Evolutionary conservation across 1,140 invertebrate genomes (phyloP), one percentile per base, ranked within the genome.

Genomic region (Bactericera cockerelli): DNA sequence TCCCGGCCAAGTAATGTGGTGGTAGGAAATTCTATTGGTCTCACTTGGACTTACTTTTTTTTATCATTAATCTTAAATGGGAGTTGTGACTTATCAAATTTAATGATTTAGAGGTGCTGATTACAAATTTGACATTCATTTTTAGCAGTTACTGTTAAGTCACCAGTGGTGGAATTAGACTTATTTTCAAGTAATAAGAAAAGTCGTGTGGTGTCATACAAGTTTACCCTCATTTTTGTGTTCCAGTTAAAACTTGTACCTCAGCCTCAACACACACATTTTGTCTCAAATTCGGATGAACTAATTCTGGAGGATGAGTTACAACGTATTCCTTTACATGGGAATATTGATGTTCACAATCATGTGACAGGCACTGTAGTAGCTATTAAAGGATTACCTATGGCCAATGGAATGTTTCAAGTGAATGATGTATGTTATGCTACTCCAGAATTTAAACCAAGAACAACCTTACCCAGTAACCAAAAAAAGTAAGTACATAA

Each of bases 301-400:
- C 67, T 95, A 25, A 89, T 91, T 59, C 72, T 98, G 55, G 93
- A 98, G 75, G 91, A 96, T 79, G 89, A 94, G 68, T 70, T 89
- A 28, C 88, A 95, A 68, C 79, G 91, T 66, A 89, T 94, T 62
- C 79, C 81, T 62, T 71, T 97, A 55, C 69, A 79, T 60, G 76
- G 81, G 61, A 68, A 80, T 54, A 71, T 76, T 57, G 69, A 79
- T 72, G 66, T 77, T 2, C 71, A 78, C 63, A 69, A 78, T 36
- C 66, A 84, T 59, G 81, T 87, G 1, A 89, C 86, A 19, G 87
- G 87, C n/a, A 74, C 87, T 38, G 79, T 86, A 36, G 65, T 75
- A 33, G 67, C 72, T 21, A 57, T 63, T 21, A 54, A 59, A 38
- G 62, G 62, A 24, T 59, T 56, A 8, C 55, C 60, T 64, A 74